These are phyloP conservation scores for Drosophila parabipectinata DNA, from an alignment of 1,140 invertebrate genomes.

Conservation along the genomic window DNA sequence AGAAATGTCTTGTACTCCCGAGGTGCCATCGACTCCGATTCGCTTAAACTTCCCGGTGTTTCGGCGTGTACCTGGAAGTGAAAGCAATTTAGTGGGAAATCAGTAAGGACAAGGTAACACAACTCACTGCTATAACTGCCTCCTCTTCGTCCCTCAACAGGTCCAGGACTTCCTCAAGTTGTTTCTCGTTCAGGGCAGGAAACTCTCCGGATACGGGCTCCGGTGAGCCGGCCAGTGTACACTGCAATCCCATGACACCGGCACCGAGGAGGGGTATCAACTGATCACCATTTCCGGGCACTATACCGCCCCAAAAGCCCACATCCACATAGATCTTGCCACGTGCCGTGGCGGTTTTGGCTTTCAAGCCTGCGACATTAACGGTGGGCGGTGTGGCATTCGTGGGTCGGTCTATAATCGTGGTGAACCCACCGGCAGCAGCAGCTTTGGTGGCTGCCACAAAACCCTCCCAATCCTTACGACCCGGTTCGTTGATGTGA, in stretches of 20 bases:
- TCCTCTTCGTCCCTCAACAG: constrained; percentile 40
- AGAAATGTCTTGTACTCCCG: constrained; percentile 88
- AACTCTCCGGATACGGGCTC: constrained; percentile 64
- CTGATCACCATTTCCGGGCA: constrained; percentile 86
- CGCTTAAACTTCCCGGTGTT: constrained; percentile 37
- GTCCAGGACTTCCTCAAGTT: constrained; percentile 71
- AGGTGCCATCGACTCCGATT: constrained; percentile 79
- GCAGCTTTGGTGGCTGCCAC: constrained; percentile 88
- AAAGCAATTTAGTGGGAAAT: constrained; percentile 59
- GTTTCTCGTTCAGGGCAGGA: constrained; percentile 84
- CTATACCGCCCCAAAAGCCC: constrained; percentile 90
- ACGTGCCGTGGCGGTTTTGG: constrained; percentile 86
- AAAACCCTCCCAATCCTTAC: constrained; percentile 90
- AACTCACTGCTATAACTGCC: constrained; percentile 58
- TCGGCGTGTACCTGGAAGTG: constrained; percentile 88
- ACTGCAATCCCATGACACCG: constrained; percentile 90
- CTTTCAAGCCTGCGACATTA: constrained; percentile 86
- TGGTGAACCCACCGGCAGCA: constrained; percentile 89
- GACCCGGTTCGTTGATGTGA: constrained; percentile 94
- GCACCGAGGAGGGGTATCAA: constrained; percentile 86
- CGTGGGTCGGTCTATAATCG: constrained; percentile 90
- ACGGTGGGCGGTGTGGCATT: constrained; percentile 90
- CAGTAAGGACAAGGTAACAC: neutral
- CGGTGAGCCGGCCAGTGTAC: constrained; percentile 88
- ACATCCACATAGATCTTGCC: constrained; percentile 89